Evolutionary conservation across 2,113 vertebrate species (phyloP), one percentile per base, ranked within the genome.

Genomic region (Meles meles): DNA sequence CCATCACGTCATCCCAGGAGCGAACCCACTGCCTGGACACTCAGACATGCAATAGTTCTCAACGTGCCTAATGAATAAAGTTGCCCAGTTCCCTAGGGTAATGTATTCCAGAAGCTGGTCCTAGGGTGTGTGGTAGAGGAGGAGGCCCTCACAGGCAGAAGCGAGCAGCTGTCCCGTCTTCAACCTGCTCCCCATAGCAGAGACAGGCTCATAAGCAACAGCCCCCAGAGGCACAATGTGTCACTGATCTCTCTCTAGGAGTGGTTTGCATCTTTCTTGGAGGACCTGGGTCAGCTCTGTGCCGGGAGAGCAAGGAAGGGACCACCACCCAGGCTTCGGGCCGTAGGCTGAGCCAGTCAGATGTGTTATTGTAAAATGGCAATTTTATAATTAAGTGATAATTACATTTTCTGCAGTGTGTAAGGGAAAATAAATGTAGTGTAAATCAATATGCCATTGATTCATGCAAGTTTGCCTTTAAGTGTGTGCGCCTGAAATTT

Each of bases 321-420:
- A 67, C 88, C 55, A 67, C 59, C 72, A 69, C n/a, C 59, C 89
- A 20, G 11, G 57, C 89, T 92, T 90, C 72, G 2, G 17, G 95
- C 71, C 57, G 5, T n/a, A 52, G 96, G 92, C 90, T 97, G 92
- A 98, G 69, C 92, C 94, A 97, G 95, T 97, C 92, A 92, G 79
- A 98, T 72, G 80, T 92, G 87, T 86, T 98, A 94, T 97, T 98
- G 98, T 93, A 96, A 98, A 97, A 97, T 82, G 94, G 97, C 82
- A 79, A 98, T 98, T 98, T 98, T 98, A 98, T 98, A 99, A 99
- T 98, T 98, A 98, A 99, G 98, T 21, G 97, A 98, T 98, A 98
- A 98, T 98, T 98, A 98, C 97, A 97, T 97, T 98, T 98, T 98
- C 97, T 98, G 91, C 92, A 96, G 97, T 67, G 82, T 98, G 97